These are phyloP conservation scores for Cryptotis parvus DNA, from an alignment of 2,113 vertebrate species.

Conservation along the genomic window DNA sequence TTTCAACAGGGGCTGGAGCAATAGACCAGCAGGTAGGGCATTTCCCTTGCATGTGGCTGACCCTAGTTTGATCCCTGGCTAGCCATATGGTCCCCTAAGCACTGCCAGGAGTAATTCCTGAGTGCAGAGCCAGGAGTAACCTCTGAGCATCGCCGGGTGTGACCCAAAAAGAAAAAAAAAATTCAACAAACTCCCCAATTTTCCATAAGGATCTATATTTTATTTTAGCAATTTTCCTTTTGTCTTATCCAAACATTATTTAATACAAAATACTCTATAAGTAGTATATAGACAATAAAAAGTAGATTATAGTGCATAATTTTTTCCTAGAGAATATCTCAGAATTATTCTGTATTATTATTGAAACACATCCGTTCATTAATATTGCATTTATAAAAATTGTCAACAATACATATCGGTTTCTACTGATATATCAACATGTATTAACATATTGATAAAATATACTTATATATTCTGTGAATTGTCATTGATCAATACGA, in stretches of 20 bases:
- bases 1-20: no score
- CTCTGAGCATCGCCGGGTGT: no score
- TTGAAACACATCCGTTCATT: neutral
- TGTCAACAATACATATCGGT: neutral
- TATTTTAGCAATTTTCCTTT: neutral
- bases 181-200: neutral
- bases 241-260: neutral
- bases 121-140: no score
- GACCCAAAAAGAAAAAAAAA: no score
- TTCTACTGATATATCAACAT: neutral
- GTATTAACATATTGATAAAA: no score
- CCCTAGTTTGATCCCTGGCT: no score
- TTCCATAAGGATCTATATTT: neutral
- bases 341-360: slow-evolving; percentile 30
- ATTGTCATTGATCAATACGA: slow-evolving; percentile 10
- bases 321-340: slow-evolving; percentile 30
- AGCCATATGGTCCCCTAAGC: no score
- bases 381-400: slow-evolving; percentile 20
- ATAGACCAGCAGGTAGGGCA: no score
- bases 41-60: no score
- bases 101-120: no score
- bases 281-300: neutral
- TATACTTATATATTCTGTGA: slow-evolving; percentile 1
- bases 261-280: neutral
- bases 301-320: slow-evolving; percentile 7